phyloP scores from a whole-genome alignment of 1,140 invertebrate species.

The Mesaphorura yosii region DNA sequence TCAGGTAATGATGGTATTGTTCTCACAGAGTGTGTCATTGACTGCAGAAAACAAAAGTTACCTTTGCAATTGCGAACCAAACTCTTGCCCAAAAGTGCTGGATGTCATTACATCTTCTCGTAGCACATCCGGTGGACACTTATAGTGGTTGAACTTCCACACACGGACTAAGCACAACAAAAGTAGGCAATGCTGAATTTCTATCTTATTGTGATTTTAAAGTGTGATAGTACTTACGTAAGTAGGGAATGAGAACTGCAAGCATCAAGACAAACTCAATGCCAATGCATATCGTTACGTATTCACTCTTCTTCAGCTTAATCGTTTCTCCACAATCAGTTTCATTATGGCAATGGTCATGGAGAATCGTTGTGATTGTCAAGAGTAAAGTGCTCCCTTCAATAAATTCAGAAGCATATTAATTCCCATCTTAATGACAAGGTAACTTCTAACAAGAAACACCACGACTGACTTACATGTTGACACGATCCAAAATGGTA shows the following conservation, averaged over 20 bases:
- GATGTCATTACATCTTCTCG: conserved; percentile 24
- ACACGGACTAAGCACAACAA: conserved; percentile 12
- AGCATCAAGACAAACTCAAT: conserved; percentile 15
- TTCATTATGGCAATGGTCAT: conserved; percentile 23
- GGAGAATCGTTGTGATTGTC: conserved; percentile 21
- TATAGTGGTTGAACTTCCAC: conserved; percentile 18
- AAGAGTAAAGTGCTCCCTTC: conserved; percentile 27
- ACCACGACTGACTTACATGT: conserved; percentile 18
- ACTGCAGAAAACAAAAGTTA: no score
- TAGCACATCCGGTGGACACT: conserved; percentile 24
- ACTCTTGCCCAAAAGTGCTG: neutral
- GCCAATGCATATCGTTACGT: conserved; percentile 20
- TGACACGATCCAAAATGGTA: conserved; percentile 29
- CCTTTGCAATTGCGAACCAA: no score
- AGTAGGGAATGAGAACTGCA: conserved; percentile 15
- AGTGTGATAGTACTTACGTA: conserved; percentile 18
- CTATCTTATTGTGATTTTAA: neutral
- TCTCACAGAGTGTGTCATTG: no score
- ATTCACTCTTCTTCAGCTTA: conserved; percentile 19
- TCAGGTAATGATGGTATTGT: no score
- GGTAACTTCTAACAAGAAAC: neutral
- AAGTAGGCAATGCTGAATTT: no score
- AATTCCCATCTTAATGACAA: neutral
- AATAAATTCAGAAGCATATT: neutral
- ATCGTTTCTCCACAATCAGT: conserved; percentile 13